A percentile compares a stretch with the other conserved stretches of the same genome.
Conservation (phyloP, 2,113 vertebrate species). For the Cheirogaleus medius region DNA sequence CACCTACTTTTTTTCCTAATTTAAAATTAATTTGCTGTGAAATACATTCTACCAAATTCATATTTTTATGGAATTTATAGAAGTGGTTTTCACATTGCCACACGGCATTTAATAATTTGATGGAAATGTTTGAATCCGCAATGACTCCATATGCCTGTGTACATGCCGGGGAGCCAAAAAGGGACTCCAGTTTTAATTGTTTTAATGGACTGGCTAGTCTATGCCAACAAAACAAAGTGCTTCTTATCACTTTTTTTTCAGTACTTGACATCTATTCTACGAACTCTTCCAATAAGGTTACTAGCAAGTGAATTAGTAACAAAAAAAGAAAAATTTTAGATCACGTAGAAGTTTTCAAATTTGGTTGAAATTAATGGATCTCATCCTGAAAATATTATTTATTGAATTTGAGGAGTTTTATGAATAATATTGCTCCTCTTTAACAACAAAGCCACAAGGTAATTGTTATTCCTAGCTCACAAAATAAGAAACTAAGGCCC, state of each 20-base stretch:
- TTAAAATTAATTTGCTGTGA: conserved; percentile 26
- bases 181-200: not conserved
- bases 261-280: not conserved
- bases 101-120: not conserved
- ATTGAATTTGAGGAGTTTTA: not conserved
- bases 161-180: not conserved
- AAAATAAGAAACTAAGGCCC: not conserved
- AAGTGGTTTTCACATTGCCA: not conserved
- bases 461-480: not conserved
- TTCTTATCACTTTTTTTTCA: not conserved
- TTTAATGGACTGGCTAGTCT: not conserved
- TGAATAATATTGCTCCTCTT: not conserved
- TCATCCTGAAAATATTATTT: not conserved
- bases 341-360: not conserved
- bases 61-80: not conserved
- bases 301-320: not conserved
- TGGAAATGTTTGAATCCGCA: not conserved
- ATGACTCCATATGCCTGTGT: not conserved
- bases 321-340: not conserved
- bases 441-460: not conserved
- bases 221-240: conserved; percentile 11
- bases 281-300: conserved; percentile 7
- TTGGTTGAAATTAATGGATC: not conserved
- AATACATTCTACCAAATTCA: not conserved
- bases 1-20: not conserved